Evolutionary conservation across 2,797 vertebrate species (phyloP), one percentile per base, ranked within the genome.

Genomic region (Lycodopsis pacificus): DNA sequence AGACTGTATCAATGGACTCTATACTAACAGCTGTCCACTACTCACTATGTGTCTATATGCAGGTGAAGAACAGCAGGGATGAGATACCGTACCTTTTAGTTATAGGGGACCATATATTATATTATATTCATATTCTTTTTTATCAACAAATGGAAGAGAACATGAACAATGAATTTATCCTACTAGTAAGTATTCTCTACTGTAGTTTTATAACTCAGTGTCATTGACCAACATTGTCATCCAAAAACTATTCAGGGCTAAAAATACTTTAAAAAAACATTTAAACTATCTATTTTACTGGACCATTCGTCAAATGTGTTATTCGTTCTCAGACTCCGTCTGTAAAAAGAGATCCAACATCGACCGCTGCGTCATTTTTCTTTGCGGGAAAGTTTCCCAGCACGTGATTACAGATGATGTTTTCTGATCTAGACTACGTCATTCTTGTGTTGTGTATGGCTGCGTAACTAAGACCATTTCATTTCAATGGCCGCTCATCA

Each of bases 21-120:
- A 9, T 57, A 64, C 49, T 27, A 73, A 64, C 64, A 76, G 13
- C 53, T 69, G 65, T 40, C 46, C 12, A 14, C 11, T n/a, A 30
- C 22, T 25, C 51, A 25, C 8, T n/a, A 34, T 32, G 5, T 68
- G 66, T 54, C n/a, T 15, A 19, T n/a, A 42, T 22, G 13, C 7
- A 9, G 40, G 4, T 19, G 25, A 46, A 36, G 12, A 46, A 15
- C 10, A 48, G 57, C 58, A 19, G 40, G 7, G 22, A 49, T 53
- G 46, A 65, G 22, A 44, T 34, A 30, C 30, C 22, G 30, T 30
- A 15, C 32, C 36, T 56, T 59, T 49, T 12, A 7, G 19, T 12
- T 30, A 4, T 2, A 22, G 51, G 19, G 42, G 22, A 38, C 5
- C 17, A 27, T 10, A 5, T 36, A 57, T 3, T 5, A 12, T 40